Evolutionary conservation across 2,113 vertebrate species (phyloP).

Genomic region (Seriola rivoliana): DNA sequence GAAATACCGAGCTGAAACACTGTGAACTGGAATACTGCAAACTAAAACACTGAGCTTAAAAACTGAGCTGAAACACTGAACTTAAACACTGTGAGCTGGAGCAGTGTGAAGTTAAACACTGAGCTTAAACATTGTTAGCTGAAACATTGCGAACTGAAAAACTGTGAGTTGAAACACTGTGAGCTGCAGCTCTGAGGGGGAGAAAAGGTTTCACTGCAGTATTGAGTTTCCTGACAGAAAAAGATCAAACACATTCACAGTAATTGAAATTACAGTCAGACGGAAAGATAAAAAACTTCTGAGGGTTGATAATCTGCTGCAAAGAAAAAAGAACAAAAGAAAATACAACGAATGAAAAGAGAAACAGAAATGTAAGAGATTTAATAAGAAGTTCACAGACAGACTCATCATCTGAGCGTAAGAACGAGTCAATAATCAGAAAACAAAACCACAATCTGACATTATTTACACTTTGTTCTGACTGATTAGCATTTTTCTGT

Average conservation of each 20-base stretch:
- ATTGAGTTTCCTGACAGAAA: conserved; percentile 28
- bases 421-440: too few species aligned
- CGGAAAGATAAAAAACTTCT: conserved; percentile 44
- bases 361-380: not conserved
- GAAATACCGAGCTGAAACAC: too few species aligned
- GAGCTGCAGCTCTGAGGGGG: conserved; percentile 12
- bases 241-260: conserved; percentile 50
- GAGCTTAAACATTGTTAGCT: too few species aligned
- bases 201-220: conserved; percentile 37
- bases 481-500: too few species aligned
- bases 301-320: conserved; percentile 34
- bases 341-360: not conserved
- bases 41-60: too few species aligned
- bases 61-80: too few species aligned
- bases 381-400: not conserved
- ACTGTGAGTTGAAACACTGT: not conserved
- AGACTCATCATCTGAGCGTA: not conserved
- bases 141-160: too few species aligned
- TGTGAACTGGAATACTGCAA: too few species aligned
- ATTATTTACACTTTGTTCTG: too few species aligned
- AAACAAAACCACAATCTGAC: too few species aligned
- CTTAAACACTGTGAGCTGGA: too few species aligned
- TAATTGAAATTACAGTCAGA: conserved; percentile 50
- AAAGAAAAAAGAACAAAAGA: conserved; percentile 26
- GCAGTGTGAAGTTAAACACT: too few species aligned